Base-by-base conservation (phyloP, 2,113 vertebrate genomes). In the Ia io region DNA sequence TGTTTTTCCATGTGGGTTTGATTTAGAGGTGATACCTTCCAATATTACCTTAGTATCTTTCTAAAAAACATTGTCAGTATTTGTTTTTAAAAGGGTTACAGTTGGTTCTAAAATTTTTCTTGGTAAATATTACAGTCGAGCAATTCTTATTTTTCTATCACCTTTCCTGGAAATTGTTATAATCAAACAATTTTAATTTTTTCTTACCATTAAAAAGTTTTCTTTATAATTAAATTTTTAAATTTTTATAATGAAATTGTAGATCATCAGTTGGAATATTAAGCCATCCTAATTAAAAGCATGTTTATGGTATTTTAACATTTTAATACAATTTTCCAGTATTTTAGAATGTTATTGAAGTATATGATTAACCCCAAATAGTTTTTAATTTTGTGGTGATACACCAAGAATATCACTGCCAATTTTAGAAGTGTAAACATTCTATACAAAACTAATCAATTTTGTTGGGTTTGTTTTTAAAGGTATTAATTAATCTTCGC, bases 401-500 rank as follows among this genome's bases (percentile, higher is more conserved):
- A 40, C 17, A 61, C 25, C 65, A 90, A 77, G 61, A 94, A 28
- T 95, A 96, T 65, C 80, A 82, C 16, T 97, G 85, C 90, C 59
- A 84, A 92, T 85, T 91, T 73, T 91, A 6, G 77, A 92, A 84
- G 18, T 91, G 5, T 94, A 86, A 94, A 40, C 51, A 74, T 51
- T 25, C 8, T 65, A 30, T 11, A 6, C 78, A 88, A 73, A 84
- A 97, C 96, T 98, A 76, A 98, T 93, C 32, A 79, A 95, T 95
- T 95, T 40, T 93, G 2, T 93, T 97, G 28, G 63, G n/a, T 84
- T 97, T 98, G 53, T 98, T 95, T 98, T 98, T 97, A 95, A 97
- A 99, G 99, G 99, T 99, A 89, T 94, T 99, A 94, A 99, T 99
- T 97, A 98, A 99, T 98, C 98, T 99, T 97, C 98, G 98, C 95